Base-by-base conservation (phyloP, 2,797 vertebrate genomes). In the Buceros bicornis region DNA sequence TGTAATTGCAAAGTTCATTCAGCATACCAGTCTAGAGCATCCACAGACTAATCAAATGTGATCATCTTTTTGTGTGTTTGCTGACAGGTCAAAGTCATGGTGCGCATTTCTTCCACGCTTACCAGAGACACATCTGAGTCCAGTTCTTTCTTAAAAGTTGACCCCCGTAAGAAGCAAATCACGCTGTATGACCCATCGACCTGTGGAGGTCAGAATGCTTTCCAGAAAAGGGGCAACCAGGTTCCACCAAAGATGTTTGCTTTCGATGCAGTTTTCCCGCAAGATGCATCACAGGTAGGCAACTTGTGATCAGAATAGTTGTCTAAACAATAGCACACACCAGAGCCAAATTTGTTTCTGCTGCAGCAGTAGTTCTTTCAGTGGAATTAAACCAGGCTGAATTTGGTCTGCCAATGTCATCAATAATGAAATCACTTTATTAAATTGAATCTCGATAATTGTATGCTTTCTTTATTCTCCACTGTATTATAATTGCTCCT, bases 51-150 rank as follows among this genome's bases (percentile, higher is more conserved):
- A 91, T 35, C 42, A 82, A 47, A 45, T 5, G 5, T 3, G 11
- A 8, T 78, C 5, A 14, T 77, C 24, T 61, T 24, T 66, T 72
- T 95, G 51, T 96, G 33, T 96, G 69, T 93, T 80, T 95, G 76
- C 86, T 76, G 58, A 57, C 97, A 99, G 99, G 99, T 99, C 87
- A 99, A 99, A 98, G 99, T 99, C 64, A 98, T 99, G 98, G 98
- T 99, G 82, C 98, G 99, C 56, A 98, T 99, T 82, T 98, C 98
- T 87, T 99, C 99, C 10, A 93, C 95, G 0, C 94, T 98, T 81
- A 97, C 98, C 53, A 98, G 98, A 26, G 98, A 98, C 74, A 98
- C 96, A 3, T 97, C 98, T 33, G 99, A 98, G 90, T 99, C 98
- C 90, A 99, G 99, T 90, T 99, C 99, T 29, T 98, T 99, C 97